These are phyloP conservation scores for Ceratina japonica DNA, from an alignment of 1,140 invertebrate genomes.

Conservation along the genomic window DNA sequence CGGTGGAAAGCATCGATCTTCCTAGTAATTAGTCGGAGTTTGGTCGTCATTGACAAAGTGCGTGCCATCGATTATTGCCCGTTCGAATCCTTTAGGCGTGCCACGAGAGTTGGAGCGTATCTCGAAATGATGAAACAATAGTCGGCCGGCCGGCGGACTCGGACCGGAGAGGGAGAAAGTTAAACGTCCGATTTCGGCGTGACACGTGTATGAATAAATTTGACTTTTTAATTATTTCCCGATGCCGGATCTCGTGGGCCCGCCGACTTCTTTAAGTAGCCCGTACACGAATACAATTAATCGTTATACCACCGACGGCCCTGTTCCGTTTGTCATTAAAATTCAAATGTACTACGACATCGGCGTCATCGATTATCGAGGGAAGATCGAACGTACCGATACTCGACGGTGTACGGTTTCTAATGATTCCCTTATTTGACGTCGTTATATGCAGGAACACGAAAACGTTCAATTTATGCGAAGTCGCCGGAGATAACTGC, in stretches of 20 bases:
- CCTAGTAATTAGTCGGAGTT: slow-evolving; percentile 54
- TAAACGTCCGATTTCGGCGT: not conserved
- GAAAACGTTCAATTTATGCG: slow-evolving; percentile 5
- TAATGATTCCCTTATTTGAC: not conserved
- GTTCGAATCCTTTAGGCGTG: slow-evolving; percentile 38
- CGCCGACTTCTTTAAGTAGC: slow-evolving; percentile 2
- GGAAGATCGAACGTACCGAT: slow-evolving; percentile 22
- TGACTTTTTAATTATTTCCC: slow-evolving; percentile 40
- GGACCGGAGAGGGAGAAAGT: not conserved
- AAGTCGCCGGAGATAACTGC: not conserved
- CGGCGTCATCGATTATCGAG: not conserved
- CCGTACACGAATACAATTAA: slow-evolving; percentile 29
- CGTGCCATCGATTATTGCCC: slow-evolving; percentile 58
- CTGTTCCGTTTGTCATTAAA: slow-evolving; percentile 18
- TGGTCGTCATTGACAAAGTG: slow-evolving; percentile 53
- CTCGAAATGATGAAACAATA: slow-evolving; percentile 51
- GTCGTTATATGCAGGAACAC: not conserved
- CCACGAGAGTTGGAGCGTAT: not conserved
- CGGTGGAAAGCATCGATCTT: slow-evolving; percentile 53
- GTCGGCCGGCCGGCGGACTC: not conserved
- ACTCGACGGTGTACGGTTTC: not conserved
- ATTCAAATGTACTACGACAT: slow-evolving; percentile 3
- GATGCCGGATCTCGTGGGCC: slow-evolving; percentile 9
- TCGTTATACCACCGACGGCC: not conserved
- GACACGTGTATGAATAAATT: slow-evolving; percentile 39